Conservation (phyloP, 1,140 invertebrate genomes). For the Coptotermes formosanus region DNA sequence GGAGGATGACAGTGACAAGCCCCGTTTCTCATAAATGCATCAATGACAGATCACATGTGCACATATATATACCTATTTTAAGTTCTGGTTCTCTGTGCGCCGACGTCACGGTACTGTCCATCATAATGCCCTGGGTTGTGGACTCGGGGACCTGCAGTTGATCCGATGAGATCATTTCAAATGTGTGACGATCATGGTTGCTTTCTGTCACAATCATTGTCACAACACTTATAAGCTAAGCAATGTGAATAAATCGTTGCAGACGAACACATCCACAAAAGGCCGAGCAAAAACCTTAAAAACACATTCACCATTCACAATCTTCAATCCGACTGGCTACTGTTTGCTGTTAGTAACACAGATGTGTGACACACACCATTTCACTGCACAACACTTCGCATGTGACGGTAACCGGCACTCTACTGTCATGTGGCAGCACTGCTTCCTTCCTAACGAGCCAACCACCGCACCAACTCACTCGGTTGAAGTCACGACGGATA, state of each 20-base stretch:
- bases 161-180: not conserved
- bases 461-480: not conserved
- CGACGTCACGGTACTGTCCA: slow-evolving; percentile 52
- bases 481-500: slow-evolving; percentile 16
- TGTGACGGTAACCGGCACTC: not conserved
- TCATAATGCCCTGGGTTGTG: slow-evolving; percentile 36
- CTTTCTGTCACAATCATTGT: slow-evolving; percentile 32
- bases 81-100: slow-evolving; percentile 57
- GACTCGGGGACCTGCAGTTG: slow-evolving; percentile 44
- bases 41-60: no score
- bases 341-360: not conserved
- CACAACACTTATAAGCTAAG: slow-evolving; percentile 28
- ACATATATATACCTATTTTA: slow-evolving; percentile 54
- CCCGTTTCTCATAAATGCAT: no score
- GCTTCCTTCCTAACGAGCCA: slow-evolving; percentile 38
- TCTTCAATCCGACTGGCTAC: not conserved
- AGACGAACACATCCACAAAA: not conserved
- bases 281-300: not conserved
- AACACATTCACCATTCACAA: slow-evolving; percentile 25
- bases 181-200: slow-evolving; percentile 38
- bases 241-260: not conserved
- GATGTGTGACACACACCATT: not conserved
- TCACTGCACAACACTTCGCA: slow-evolving; percentile 37
- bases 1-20: no score
- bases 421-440: slow-evolving; percentile 26